A percentile compares a stretch with the other conserved stretches of the same genome.
Conservation (phyloP, 1,140 invertebrate species). For the Papilio dardanus region DNA sequence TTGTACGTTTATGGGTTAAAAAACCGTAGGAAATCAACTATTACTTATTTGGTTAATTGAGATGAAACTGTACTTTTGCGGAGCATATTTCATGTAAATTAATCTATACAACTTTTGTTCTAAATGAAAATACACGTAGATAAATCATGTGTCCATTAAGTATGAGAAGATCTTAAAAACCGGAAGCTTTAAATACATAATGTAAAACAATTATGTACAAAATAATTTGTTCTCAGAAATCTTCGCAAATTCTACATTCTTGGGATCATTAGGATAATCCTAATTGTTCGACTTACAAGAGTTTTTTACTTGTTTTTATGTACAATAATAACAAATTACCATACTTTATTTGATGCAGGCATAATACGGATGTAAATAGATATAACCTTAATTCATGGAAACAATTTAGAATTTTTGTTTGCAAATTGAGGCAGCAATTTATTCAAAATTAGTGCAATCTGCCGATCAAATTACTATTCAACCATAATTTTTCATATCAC, state of each 20-base stretch:
- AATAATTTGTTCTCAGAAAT: background rate
- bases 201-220: background rate
- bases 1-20: background rate
- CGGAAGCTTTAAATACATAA: background rate
- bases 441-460: background rate
- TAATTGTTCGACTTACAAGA: background rate
- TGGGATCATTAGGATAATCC: too few species aligned
- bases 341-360: background rate
- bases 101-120: background rate
- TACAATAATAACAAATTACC: background rate
- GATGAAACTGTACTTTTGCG: background rate
- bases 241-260: background rate
- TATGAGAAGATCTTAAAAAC: background rate
- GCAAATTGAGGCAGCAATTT: background rate
- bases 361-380: background rate
- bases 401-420: background rate
- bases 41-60: background rate
- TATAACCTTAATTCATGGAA: background rate
- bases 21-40: constrained; percentile 1
- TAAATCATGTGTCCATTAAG: background rate
- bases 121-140: background rate
- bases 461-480: background rate
- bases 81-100: background rate
- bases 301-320: background rate
- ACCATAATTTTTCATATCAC: background rate